A percentile compares a stretch with the other conserved stretches of the same genome.
phyloP scores from a whole-genome alignment of 2,888 invertebrate genomes.

The Acholoe squamosa region DNA sequence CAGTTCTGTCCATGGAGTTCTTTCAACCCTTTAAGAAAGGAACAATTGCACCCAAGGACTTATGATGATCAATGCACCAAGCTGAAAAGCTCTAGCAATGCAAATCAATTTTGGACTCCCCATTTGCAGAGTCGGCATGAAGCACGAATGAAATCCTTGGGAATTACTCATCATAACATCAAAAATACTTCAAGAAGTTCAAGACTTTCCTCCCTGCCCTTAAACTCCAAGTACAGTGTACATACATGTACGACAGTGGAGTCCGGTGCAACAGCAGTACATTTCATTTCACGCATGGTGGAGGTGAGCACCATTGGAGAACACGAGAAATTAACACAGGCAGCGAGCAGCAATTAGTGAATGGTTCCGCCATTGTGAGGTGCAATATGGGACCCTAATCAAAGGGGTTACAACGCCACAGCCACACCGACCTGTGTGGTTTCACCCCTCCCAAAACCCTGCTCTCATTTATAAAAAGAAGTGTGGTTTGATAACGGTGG shows the following conservation, averaged over 20 bases:
- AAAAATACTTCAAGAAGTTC: too few species aligned
- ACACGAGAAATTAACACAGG: constrained; percentile 20
- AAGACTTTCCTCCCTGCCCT: too few species aligned
- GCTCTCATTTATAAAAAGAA: neutral
- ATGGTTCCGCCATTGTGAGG: neutral
- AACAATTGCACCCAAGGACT: too few species aligned
- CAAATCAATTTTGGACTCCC: too few species aligned
- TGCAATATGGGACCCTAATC: neutral
- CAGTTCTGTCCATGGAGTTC: neutral
- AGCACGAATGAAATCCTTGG: too few species aligned
- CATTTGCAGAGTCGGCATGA: too few species aligned
- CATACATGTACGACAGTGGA: neutral
- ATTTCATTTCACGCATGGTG: neutral
- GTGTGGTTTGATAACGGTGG: constrained; percentile 21
- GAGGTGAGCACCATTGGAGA: neutral
- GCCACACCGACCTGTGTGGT: neutral
- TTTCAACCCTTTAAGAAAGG: too few species aligned
- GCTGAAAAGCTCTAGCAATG: too few species aligned
- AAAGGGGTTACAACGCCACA: neutral
- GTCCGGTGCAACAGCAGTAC: constrained; percentile 15
- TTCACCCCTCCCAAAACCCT: neutral
- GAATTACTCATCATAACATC: too few species aligned
- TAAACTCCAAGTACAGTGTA: too few species aligned
- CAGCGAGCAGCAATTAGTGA: constrained; percentile 18
- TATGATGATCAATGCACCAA: too few species aligned